Evolutionary conservation across 2,888 invertebrate species (phyloP).

Genomic region (Rhynchonema sp.): DNA sequence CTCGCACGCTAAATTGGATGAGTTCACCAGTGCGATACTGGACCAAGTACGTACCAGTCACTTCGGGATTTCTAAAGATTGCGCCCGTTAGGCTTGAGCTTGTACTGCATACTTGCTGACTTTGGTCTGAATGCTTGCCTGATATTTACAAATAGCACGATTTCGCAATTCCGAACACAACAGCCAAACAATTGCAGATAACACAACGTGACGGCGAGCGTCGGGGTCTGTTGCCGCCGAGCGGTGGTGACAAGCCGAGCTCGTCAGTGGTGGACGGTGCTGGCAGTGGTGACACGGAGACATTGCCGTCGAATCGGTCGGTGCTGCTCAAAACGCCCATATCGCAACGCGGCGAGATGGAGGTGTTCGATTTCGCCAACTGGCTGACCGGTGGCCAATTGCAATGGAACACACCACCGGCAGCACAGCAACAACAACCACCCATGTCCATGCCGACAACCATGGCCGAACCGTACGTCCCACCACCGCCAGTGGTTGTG

Average conservation of each 20-base stretch:
- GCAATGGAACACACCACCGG: neutral
- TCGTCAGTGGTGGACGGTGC: neutral
- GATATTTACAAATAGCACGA: too few relatives aligned
- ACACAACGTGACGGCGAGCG: neutral
- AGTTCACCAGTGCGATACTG: conserved; percentile 19
- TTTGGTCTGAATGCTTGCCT: too few relatives aligned
- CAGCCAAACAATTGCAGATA: too few relatives aligned
- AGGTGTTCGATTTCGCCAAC: neutral
- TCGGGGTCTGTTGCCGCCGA: neutral
- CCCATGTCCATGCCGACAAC: neutral
- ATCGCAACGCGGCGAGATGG: neutral
- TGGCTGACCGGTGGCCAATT: neutral
- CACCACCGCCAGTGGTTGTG: neutral
- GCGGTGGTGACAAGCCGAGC: too few relatives aligned
- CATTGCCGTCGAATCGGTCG: neutral
- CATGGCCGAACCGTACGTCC: neutral
- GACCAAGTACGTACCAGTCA: conserved; percentile 14
- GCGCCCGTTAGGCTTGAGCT: too few relatives aligned
- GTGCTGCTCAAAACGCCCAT: neutral
- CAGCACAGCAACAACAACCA: neutral
- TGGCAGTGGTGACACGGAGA: neutral
- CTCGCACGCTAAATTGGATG: conserved; percentile 23
- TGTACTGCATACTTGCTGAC: too few relatives aligned
- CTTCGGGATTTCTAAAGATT: too few relatives aligned
- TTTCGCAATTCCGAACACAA: too few relatives aligned